Evolutionary conservation across 1,140 invertebrate genomes (phyloP), one percentile per base, ranked within the genome.

Genomic region (Listronotus bonariensis): DNA sequence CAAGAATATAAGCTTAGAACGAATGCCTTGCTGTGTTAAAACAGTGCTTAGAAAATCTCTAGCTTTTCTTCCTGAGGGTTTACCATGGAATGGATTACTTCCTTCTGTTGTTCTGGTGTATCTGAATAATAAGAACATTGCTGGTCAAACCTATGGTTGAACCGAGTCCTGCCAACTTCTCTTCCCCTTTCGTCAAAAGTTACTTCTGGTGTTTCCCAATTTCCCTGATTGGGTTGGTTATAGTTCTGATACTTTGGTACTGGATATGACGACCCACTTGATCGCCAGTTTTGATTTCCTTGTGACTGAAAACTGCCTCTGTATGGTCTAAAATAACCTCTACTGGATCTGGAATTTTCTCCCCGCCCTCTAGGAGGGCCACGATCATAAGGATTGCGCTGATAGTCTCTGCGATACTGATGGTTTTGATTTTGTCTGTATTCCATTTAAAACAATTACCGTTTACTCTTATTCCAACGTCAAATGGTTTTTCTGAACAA

Each of bases 1-100:
- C 11, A 66, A 31, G 53, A 66, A 66, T 45, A 66, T 66, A 12
- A 66, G 38, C 40, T 66, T 59, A 12, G 64, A 59, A 38, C 64
- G 20, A 20, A 66, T 20, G 34, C 64, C 64, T n/a, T 49, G 38
- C 18, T 66, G 64, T 7, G 10, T 59, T 34, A 66, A 53, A 6
- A 59, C 57, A 15, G 14, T 60, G 7, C 59, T n/a, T 3, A 66
- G n/a, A 38, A 66, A 59, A 6, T 26, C n/a, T 14, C 53, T 54
- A 2, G 64, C 64, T 54, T 66, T 40, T 51, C 15, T 43, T 66
- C 57, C 36, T 58, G 42, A 43, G 49, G 49, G 26, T 12, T 62
- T 45, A 53, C 43, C 15, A 41, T 40, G 15, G 43, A 31, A 14
- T 12, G 10, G 1, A 4, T 20, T 12, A 8, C 10, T 53, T n/a